Evolutionary conservation across 2,797 vertebrate genomes (phyloP).

Genomic region (Gorsachius magnificus): DNA sequence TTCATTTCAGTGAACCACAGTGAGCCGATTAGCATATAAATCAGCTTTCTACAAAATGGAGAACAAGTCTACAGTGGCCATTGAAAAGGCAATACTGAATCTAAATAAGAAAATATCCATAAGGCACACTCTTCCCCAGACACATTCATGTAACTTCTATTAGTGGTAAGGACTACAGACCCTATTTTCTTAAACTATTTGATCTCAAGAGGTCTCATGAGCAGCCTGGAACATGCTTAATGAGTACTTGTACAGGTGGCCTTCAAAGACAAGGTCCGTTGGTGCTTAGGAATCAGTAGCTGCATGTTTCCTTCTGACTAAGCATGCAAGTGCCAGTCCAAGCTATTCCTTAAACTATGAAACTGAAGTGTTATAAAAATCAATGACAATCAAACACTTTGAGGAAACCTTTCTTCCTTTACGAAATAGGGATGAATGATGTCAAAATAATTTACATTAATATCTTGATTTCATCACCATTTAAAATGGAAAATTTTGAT

Average conservation of each 20-base stretch:
- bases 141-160: not conserved
- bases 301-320: not conserved
- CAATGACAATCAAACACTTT: not conserved
- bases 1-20: conserved; percentile 16
- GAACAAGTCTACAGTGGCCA: not conserved
- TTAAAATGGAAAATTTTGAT: not conserved
- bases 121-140: not conserved
- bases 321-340: not conserved
- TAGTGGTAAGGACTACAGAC: not conserved
- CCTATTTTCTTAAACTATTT: not conserved
- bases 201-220: not conserved
- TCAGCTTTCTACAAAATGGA: not conserved
- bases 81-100: not conserved
- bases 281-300: not conserved
- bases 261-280: not conserved
- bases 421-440: not conserved
- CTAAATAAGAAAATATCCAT: not conserved
- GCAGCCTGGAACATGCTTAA: not conserved
- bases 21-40: not conserved
- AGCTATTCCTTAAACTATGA: not conserved
- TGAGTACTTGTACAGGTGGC: not conserved
- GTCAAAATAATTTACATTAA: not conserved
- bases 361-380: not conserved
- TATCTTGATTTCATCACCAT: not conserved
- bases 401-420: not conserved